Conservation (phyloP, 2,888 invertebrate genomes). For the Protonemura montana region DNA sequence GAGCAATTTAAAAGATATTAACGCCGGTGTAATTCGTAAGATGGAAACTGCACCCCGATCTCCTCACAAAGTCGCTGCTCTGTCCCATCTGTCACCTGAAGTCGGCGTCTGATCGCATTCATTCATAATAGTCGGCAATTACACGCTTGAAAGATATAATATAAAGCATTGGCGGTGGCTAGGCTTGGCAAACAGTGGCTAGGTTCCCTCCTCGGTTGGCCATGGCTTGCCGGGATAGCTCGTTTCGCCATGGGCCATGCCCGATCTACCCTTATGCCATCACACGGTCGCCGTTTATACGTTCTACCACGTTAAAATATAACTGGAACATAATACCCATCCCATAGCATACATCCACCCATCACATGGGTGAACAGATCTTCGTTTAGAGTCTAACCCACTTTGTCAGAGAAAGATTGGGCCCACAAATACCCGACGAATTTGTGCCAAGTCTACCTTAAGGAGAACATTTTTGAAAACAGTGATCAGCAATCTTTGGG, state of each 20-base stretch:
- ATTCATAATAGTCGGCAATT: constrained; percentile 26
- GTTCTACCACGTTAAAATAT: neutral
- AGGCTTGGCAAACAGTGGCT: neutral
- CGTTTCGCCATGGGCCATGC: neutral
- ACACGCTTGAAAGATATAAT: constrained; percentile 8
- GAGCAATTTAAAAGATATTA: constrained; percentile 15
- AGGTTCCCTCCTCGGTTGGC: neutral
- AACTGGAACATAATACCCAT: neutral
- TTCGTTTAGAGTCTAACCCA: neutral
- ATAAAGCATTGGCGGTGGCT: neutral
- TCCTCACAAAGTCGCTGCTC: neutral
- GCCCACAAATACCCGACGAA: neutral
- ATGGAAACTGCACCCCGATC: neutral
- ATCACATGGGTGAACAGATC: neutral
- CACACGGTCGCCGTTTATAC: neutral
- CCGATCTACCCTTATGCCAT: neutral
- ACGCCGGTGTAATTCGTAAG: neutral
- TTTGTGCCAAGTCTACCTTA: neutral
- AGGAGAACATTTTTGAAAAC: neutral
- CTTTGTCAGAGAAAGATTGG: neutral
- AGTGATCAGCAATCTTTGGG: neutral
- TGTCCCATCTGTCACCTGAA: constrained; percentile 17
- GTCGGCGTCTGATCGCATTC: neutral
- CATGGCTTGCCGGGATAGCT: neutral
- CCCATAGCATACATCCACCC: neutral